Evolutionary conservation across 2,888 invertebrate species (phyloP).

Genomic region (Eueremaeus valkanovi): DNA sequence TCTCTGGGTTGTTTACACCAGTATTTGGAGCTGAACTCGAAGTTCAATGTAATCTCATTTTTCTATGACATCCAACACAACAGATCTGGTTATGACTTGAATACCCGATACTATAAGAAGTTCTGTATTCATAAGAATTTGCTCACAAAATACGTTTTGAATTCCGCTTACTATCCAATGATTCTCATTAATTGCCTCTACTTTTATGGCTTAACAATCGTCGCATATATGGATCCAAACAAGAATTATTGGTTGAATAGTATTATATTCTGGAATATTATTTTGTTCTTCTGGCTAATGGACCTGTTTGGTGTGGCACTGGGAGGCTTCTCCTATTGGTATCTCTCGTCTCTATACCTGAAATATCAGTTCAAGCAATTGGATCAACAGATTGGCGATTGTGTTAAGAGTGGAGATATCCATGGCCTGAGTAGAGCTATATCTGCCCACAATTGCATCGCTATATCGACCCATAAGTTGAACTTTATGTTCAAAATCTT

Average conservation of each 20-base stretch:
- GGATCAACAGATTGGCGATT: not conserved
- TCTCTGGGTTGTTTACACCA: not conserved
- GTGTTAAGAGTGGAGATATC: not conserved
- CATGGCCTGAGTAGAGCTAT: not conserved
- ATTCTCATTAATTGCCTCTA: not conserved
- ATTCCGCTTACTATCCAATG: not conserved
- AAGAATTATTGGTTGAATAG: not conserved
- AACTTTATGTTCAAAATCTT: slow-evolving; percentile 3
- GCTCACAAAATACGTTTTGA: not conserved
- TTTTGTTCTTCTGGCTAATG: not conserved
- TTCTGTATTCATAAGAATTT: not conserved
- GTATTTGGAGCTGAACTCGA: not conserved
- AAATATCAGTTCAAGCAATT: slow-evolving; percentile 9
- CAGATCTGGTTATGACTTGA: not conserved
- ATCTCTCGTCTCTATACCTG: not conserved
- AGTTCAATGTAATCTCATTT: not conserved
- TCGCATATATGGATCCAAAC: not conserved
- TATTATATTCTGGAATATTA: not conserved
- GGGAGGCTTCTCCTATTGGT: not conserved
- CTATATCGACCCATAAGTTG: not conserved
- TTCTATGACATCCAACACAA: not conserved
- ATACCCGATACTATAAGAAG: not conserved
- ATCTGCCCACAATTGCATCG: not conserved
- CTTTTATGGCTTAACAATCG: slow-evolving; percentile 1
- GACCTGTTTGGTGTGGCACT: not conserved